phyloP scores from a whole-genome alignment of 2,797 vertebrate genomes.

The Glossophaga mutica region DNA sequence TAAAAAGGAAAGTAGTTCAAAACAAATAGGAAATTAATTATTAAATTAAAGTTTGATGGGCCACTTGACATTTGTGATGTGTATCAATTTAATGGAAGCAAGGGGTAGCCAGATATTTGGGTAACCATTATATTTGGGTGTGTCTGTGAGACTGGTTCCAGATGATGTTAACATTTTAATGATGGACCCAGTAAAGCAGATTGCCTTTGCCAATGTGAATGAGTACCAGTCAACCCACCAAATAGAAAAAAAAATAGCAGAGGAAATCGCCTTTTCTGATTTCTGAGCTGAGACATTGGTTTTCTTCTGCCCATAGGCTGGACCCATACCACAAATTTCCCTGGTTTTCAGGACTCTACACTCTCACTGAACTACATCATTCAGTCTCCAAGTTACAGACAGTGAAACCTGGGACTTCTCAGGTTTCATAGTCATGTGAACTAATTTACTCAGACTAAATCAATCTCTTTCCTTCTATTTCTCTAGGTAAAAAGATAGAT shows the following conservation, averaged over 20 bases:
- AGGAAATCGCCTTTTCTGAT: not conserved
- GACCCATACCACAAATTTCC: not conserved
- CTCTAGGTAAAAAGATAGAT: not conserved
- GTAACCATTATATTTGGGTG: not conserved
- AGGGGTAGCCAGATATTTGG: not conserved
- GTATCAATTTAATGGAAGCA: not conserved
- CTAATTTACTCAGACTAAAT: not conserved
- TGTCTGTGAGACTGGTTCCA: not conserved
- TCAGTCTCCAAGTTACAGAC: not conserved
- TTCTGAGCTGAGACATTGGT: not conserved
- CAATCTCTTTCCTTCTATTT: not conserved
- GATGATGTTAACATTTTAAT: not conserved
- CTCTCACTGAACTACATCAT: not conserved
- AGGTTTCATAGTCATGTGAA: not conserved
- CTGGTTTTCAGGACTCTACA: not conserved
- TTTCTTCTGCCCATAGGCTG: not conserved
- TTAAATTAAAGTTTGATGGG: not conserved
- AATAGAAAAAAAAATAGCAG: not conserved
- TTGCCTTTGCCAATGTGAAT: not conserved
- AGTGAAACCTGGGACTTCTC: not conserved
- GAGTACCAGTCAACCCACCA: not conserved
- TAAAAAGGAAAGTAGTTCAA: not conserved
- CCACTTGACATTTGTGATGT: not conserved
- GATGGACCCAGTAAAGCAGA: not conserved
- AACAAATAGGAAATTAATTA: not conserved